Conservation (phyloP, 2,888 invertebrate species). For the Macropis europaea region DNA sequence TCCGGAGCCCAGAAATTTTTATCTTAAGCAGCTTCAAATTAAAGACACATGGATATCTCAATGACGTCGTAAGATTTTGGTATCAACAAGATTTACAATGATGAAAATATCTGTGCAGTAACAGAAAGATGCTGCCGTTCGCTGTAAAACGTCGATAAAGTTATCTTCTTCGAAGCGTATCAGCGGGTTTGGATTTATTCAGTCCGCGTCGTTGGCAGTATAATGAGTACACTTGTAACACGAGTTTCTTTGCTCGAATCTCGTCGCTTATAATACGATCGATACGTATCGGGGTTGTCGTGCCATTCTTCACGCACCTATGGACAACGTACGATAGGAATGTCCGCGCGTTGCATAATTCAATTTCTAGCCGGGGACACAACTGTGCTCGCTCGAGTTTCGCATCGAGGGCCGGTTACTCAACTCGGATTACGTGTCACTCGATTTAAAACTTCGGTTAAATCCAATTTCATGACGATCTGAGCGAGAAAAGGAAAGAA, state of each 20-base stretch:
- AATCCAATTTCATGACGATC: slow-evolving; percentile 46
- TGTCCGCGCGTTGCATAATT: slow-evolving; percentile 53
- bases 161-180: slow-evolving; percentile 31
- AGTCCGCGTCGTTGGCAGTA: slow-evolving; percentile 39
- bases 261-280: slow-evolving; percentile 40
- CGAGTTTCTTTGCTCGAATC: slow-evolving; percentile 43
- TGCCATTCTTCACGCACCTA: slow-evolving; percentile 44
- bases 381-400: slow-evolving; percentile 37
- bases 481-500: too few species aligned
- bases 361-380: slow-evolving; percentile 49
- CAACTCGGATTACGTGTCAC: slow-evolving; percentile 51
- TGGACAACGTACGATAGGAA: slow-evolving; percentile 42
- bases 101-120: too few species aligned
- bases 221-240: slow-evolving; percentile 49
- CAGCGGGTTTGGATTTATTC: slow-evolving; percentile 30
- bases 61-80: too few species aligned
- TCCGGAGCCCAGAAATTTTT: too few species aligned
- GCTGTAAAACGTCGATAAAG: slow-evolving; percentile 20
- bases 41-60: too few species aligned
- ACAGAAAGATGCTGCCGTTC: neutral
- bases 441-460: slow-evolving; percentile 49
- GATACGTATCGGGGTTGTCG: slow-evolving; percentile 48
- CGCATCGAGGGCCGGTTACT: slow-evolving; percentile 34
- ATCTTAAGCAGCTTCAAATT: too few species aligned
- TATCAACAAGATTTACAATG: too few species aligned